A percentile compares a stretch with the other conserved stretches of the same genome.
Conservation (phyloP, 2,888 invertebrate genomes). For the Calliopum simillimum region DNA sequence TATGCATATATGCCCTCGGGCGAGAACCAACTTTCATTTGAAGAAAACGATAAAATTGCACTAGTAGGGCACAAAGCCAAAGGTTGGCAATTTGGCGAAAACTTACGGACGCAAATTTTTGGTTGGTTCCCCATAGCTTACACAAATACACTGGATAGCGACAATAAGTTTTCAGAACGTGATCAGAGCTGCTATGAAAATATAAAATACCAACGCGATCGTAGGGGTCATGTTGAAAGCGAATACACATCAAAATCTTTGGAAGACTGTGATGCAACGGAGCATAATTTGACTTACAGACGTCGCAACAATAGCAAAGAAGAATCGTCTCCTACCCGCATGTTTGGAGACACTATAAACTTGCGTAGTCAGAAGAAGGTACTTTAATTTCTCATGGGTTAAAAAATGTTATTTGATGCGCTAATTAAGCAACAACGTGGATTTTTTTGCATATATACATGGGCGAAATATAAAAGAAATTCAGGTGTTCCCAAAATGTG, state of each 20-base stretch:
- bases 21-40: slow-evolving; percentile 92
- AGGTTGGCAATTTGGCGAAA: slow-evolving; percentile 98
- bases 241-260: slow-evolving; percentile 55
- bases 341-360: slow-evolving; percentile 79
- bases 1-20: slow-evolving; percentile 91
- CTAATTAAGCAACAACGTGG: background rate
- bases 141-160: slow-evolving; percentile 80
- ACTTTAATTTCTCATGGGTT: background rate
- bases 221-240: slow-evolving; percentile 16
- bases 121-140: slow-evolving; percentile 98
- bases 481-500: background rate
- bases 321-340: slow-evolving; percentile 72
- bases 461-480: too few species aligned
- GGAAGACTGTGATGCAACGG: slow-evolving; percentile 48
- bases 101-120: slow-evolving; percentile 87
- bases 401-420: background rate
- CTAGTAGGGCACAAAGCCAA: slow-evolving; percentile 91
- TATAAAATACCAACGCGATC: slow-evolving; percentile 57
- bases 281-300: slow-evolving; percentile 58
- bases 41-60: slow-evolving; percentile 89
- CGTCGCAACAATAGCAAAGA: slow-evolving; percentile 61
- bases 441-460: too few species aligned
- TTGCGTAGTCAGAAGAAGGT: slow-evolving; percentile 69
- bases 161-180: slow-evolving; percentile 41
- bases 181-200: slow-evolving; percentile 59